These are phyloP conservation scores for Hypselothyrea guttata DNA, from an alignment of 2,888 invertebrate genomes.

Conservation along the genomic window DNA sequence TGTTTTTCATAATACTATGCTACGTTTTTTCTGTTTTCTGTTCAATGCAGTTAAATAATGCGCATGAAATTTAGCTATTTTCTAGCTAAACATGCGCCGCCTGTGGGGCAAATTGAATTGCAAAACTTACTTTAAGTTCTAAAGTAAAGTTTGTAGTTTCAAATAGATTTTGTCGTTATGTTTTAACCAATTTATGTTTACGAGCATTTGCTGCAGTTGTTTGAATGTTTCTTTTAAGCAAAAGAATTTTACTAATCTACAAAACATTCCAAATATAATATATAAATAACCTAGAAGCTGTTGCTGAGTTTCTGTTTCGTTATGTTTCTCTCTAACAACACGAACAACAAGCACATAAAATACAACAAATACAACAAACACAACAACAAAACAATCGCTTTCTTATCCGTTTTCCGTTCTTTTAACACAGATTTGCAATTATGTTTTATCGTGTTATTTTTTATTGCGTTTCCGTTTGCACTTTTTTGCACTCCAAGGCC, in stretches of 20 bases:
- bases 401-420: slow-evolving; percentile 36
- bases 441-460: slow-evolving; percentile 9
- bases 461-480: too few species aligned
- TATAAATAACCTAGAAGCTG: slow-evolving; percentile 14
- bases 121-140: not conserved
- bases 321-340: slow-evolving; percentile 29
- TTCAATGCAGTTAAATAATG: slow-evolving; percentile 19
- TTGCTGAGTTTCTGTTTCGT: slow-evolving; percentile 29
- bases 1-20: slow-evolving; percentile 55
- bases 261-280: not conserved
- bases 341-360: slow-evolving; percentile 24
- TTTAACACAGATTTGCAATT: slow-evolving; percentile 31
- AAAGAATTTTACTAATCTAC: slow-evolving; percentile 4
- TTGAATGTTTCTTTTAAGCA: slow-evolving; percentile 32
- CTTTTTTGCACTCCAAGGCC: slow-evolving; percentile 47
- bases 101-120: slow-evolving; percentile 13
- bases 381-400: slow-evolving; percentile 24
- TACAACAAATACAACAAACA: slow-evolving; percentile 20
- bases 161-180: slow-evolving; percentile 27
- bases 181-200: slow-evolving; percentile 24
- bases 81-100: slow-evolving; percentile 21
- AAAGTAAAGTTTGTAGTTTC: slow-evolving; percentile 5
- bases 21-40: slow-evolving; percentile 20
- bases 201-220: slow-evolving; percentile 27
- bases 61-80: slow-evolving; percentile 24